A percentile compares a stretch with the other conserved stretches of the same genome.
phyloP scores from a whole-genome alignment of 2,888 invertebrate species.

The Metacarcinus magister region DNA sequence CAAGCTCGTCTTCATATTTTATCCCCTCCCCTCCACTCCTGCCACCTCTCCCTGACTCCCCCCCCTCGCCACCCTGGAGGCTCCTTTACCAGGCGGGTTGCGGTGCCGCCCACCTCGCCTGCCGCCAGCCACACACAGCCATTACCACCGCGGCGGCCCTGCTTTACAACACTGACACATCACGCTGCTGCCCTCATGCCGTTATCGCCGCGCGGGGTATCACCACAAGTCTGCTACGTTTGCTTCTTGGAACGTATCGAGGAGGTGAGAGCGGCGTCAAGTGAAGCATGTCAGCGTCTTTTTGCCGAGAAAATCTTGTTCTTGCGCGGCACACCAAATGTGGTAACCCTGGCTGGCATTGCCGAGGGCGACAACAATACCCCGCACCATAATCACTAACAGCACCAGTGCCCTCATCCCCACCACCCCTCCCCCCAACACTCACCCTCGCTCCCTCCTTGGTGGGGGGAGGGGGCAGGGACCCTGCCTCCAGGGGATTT shows the following conservation, averaged over 20 bases:
- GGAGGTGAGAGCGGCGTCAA: neutral
- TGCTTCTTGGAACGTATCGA: conserved; percentile 2
- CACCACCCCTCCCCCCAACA: neutral
- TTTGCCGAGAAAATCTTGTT: conserved; percentile 7
- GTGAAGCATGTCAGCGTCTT: neutral
- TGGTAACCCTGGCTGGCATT: neutral
- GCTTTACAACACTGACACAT: conserved; percentile 72
- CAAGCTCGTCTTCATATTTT: conserved; percentile 77
- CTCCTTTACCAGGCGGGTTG: conserved; percentile 51
- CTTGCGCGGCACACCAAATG: neutral
- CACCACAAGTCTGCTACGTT: neutral
- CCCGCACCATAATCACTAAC: conserved; percentile 59
- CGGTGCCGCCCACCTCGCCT: neutral
- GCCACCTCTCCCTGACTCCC: neutral
- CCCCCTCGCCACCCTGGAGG: conserved; percentile 32
- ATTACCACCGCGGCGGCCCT: conserved; percentile 62
- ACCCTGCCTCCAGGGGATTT: conserved; percentile 67
- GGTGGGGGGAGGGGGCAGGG: neutral
- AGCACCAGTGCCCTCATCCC: conserved; percentile 9
- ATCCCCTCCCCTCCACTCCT: conserved; percentile 51
- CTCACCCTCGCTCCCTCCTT: conserved; percentile 11
- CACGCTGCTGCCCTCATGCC: conserved; percentile 55
- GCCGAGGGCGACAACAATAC: conserved; percentile 62
- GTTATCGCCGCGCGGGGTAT: conserved; percentile 63
- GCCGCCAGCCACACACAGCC: conserved; percentile 51